Percentiles rank a stretch among this genome's conserved stretches.
These are phyloP conservation scores for Petrosia ficiformis DNA, from an alignment of 37 sponge, comb jelly and placozoan species.

Conservation along the genomic window DNA sequence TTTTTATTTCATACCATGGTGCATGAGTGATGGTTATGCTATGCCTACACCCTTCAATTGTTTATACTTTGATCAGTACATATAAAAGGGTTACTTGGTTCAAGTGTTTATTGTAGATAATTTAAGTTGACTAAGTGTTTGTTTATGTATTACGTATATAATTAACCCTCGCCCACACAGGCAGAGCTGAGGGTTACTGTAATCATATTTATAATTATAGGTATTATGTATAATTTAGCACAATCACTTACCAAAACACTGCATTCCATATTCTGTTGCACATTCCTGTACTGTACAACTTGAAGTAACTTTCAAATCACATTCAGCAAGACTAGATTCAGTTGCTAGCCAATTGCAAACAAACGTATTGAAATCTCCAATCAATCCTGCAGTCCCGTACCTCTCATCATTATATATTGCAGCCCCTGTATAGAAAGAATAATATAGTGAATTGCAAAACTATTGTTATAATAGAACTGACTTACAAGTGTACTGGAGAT, in stretches of 20 bases:
- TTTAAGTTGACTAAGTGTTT: too few species aligned
- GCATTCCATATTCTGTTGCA: background rate
- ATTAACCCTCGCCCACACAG: too few species aligned
- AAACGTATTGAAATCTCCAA: background rate
- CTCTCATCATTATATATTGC: background rate
- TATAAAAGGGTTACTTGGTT: too few species aligned
- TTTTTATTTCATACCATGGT: too few species aligned
- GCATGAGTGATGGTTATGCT: too few species aligned
- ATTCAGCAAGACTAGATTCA: background rate
- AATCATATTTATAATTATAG: too few species aligned
- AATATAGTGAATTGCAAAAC: background rate
- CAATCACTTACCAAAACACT: background rate
- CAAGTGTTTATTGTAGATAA: too few species aligned
- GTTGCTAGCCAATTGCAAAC: background rate
- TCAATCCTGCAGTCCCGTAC: background rate
- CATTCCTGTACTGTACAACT: background rate
- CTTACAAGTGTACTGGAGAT: background rate
- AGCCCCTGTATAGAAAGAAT: background rate
- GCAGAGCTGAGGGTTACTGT: too few species aligned
- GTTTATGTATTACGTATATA: too few species aligned
- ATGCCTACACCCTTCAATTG: too few species aligned
- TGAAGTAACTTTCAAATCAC: background rate
- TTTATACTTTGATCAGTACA: too few species aligned
- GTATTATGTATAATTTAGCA: too few species aligned
- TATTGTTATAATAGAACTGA: background rate